These are phyloP conservation scores for Axinella damicornis DNA, from an alignment of 37 sponge, comb jelly and placozoan genomes.

Conservation along the genomic window DNA sequence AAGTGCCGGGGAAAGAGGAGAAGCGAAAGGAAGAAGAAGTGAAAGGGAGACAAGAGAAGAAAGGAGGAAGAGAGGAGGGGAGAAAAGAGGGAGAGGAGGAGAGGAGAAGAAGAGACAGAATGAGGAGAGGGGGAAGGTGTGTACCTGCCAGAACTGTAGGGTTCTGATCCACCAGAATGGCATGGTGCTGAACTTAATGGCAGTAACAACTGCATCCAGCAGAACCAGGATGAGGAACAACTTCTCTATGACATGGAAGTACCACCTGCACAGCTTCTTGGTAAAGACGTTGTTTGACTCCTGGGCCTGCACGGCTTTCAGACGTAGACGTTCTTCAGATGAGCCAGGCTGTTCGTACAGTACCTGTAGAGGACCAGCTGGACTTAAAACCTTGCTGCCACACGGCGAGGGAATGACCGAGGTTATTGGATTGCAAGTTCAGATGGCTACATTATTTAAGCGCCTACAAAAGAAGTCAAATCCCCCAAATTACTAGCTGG, in stretches of 20 bases:
- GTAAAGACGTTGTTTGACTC: conserved; percentile 17
- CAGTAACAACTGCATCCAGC: conserved; percentile 65
- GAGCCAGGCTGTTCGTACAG: conserved; percentile 20
- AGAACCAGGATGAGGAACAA: conserved; percentile 56
- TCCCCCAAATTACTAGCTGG: too few relatives aligned
- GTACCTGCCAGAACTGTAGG: conserved; percentile 46
- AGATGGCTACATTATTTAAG: too few relatives aligned
- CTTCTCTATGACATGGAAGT: conserved; percentile 37
- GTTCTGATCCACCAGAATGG: background rate
- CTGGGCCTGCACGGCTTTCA: conserved; percentile 25
- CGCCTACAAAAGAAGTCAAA: too few relatives aligned
- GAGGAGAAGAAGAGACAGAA: background rate
- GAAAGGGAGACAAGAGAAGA: background rate
- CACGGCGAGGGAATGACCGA: too few relatives aligned
- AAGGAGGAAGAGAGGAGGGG: background rate
- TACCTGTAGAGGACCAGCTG: background rate
- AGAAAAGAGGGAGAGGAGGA: background rate
- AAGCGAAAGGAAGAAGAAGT: background rate
- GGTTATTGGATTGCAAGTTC: too few relatives aligned
- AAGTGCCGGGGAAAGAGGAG: conserved; percentile 4
- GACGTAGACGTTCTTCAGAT: conserved; percentile 27
- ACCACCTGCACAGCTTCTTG: conserved; percentile 22
- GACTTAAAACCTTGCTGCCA: too few relatives aligned
- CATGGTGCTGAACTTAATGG: conserved; percentile 36
- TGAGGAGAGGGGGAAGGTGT: background rate